Evolutionary conservation across 2,113 vertebrate species (phyloP).

Genomic region (Ceyx melanurus): DNA sequence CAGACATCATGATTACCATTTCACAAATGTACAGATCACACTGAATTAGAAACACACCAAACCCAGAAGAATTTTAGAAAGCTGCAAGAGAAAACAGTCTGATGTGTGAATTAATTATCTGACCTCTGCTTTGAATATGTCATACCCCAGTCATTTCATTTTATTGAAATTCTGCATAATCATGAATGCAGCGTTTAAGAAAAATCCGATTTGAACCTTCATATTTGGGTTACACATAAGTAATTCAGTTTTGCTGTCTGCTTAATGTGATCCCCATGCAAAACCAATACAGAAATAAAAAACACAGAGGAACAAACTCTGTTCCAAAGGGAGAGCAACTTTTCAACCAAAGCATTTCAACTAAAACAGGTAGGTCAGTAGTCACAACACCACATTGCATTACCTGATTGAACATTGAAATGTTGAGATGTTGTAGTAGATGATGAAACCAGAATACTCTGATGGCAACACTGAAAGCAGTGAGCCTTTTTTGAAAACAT

Average conservation of each 20-base stretch:
- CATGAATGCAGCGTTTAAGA: constrained; percentile 41
- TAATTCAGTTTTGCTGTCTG: constrained; percentile 30
- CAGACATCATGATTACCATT: neutral
- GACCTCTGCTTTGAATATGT: constrained; percentile 53
- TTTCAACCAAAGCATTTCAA: neutral
- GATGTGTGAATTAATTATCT: constrained; percentile 46
- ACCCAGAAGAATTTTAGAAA: constrained; percentile 38
- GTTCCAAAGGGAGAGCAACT: neutral
- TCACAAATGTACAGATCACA: constrained; percentile 14
- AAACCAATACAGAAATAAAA: neutral
- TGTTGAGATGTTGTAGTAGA: neutral
- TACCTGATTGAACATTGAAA: neutral
- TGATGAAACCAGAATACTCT: neutral
- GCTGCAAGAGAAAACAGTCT: constrained; percentile 23
- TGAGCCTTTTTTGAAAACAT: neutral
- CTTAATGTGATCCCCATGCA: neutral
- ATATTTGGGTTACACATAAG: constrained; percentile 3
- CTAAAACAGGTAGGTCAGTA: neutral
- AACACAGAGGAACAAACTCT: neutral
- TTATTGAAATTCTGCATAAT: constrained; percentile 49
- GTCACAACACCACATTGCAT: neutral
- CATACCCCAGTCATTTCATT: constrained; percentile 31
- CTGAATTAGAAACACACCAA: neutral
- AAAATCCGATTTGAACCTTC: constrained; percentile 44
- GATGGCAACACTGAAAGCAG: neutral